Base-by-base conservation (phyloP, 2,888 invertebrate genomes). In the Agrochola litura region DNA sequence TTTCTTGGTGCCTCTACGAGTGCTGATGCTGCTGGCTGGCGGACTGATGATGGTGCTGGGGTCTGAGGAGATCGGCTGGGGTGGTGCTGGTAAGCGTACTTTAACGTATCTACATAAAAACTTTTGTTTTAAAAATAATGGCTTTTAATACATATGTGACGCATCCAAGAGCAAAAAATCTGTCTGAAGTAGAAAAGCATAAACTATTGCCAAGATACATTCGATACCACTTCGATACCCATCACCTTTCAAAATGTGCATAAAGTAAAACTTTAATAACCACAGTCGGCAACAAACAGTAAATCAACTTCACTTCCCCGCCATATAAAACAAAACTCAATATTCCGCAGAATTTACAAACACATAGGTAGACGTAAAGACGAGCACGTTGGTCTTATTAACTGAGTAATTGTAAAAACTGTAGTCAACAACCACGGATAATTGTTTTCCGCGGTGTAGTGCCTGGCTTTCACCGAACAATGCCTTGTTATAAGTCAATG, bases 41-140 rank as follows among this genome's bases (percentile, higher is more conserved):
- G 99, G 99, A 6, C 95, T 99, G 81, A 96, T 99, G 88, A 98
- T 98, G 3, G 98, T 99, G 71, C 98, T 99, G 89, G 99, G 99
- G 19, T 99, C 99, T 87, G 98, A 98, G 87, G 97, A 97, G 79
- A 97, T 99, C 77, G 98, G 98, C 9, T 98, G 97, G 94, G 97
- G 97, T 81, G 97, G 97, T 6, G 97, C 97, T 84, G 97, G 97
- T 97, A 86, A 93, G 92, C 60, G 66, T 61, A 75, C 41, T 1
- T 63, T 52, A 30, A 46, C 43, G n/a, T 19, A 52, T 19, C 52
- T 52, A 68, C n/a, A 61, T n/a, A 6, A 3, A 56, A 9, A 52
- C 9, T 30, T 25, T 72, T 19, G 16, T 43, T 3, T 30, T 37
- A 61, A 58, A 65, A 30, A 6, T 16, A 68, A 52, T 25, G 6